These are phyloP conservation scores for Choristoneura rosaceana DNA, from an alignment of 2,888 invertebrate genomes.

Conservation along the genomic window DNA sequence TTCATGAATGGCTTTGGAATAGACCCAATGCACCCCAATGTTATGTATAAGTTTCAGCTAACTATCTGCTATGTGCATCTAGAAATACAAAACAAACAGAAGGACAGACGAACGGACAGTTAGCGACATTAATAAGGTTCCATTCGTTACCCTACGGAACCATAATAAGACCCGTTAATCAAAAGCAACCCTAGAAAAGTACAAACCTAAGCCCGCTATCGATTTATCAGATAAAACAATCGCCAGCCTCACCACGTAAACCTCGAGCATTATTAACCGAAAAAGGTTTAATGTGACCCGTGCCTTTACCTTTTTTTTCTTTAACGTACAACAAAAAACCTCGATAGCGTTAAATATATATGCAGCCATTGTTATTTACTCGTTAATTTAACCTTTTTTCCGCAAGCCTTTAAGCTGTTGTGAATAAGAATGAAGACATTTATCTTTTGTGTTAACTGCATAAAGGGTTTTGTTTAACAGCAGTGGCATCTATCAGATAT, in stretches of 20 bases:
- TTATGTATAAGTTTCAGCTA: no score
- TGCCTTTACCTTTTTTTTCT: slow-evolving; percentile 20
- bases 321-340: slow-evolving; percentile 6
- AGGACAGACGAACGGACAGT: no score
- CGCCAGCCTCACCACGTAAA: slow-evolving; percentile 15
- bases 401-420: slow-evolving; percentile 58
- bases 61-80: no score
- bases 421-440: slow-evolving; percentile 57
- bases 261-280: slow-evolving; percentile 30
- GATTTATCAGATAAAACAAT: slow-evolving; percentile 29
- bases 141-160: no score
- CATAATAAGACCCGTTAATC: background rate
- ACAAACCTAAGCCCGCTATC: background rate
- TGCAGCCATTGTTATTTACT: slow-evolving; percentile 29
- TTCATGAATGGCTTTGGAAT: no score
- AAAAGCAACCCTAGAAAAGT: background rate
- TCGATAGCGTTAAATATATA: slow-evolving; percentile 26
- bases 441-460: slow-evolving; percentile 58
- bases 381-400: slow-evolving; percentile 45
- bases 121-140: no score
- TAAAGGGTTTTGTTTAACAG: slow-evolving; percentile 40
- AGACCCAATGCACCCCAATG: no score
- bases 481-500: background rate
- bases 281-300: slow-evolving; percentile 20
- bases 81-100: no score